These are phyloP conservation scores for Thymelicus acteon DNA, from an alignment of 2,888 invertebrate species.

Conservation along the genomic window DNA sequence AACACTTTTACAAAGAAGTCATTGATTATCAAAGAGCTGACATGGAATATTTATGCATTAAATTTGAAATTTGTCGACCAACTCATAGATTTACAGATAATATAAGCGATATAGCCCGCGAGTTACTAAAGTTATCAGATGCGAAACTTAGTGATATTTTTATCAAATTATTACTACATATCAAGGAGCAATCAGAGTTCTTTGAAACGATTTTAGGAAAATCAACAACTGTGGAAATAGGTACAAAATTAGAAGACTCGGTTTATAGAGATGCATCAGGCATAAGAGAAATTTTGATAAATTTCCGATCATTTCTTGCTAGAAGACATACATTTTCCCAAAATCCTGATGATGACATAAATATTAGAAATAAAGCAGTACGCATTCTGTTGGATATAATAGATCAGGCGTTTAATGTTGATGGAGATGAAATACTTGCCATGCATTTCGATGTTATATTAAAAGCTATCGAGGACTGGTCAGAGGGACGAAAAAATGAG, in stretches of 20 bases:
- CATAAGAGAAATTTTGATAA: slow-evolving; percentile 45
- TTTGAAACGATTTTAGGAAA: slow-evolving; percentile 48
- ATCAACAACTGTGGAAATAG: slow-evolving; percentile 42
- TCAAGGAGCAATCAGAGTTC: slow-evolving; percentile 42
- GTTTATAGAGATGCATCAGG: slow-evolving; percentile 32
- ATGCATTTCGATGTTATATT: slow-evolving; percentile 48
- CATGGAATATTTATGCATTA: slow-evolving; percentile 49
- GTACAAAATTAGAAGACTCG: slow-evolving; percentile 34
- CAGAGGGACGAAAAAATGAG: slow-evolving; percentile 29
- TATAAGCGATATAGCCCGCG: slow-evolving; percentile 49
- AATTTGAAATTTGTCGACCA: slow-evolving; percentile 50
- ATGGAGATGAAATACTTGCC: slow-evolving; percentile 45
- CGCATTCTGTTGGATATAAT: slow-evolving; percentile 57
- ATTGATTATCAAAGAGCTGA: slow-evolving; percentile 48
- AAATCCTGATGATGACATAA: slow-evolving; percentile 39
- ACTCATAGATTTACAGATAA: slow-evolving; percentile 56
- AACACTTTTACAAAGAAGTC: slow-evolving; percentile 38
- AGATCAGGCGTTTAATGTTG: slow-evolving; percentile 50
- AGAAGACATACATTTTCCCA: slow-evolving; percentile 48
- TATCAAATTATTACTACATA: slow-evolving; percentile 30
- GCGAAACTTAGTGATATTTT: slow-evolving; percentile 44
- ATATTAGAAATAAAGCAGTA: slow-evolving; percentile 48
- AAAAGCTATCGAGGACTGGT: slow-evolving; percentile 47
- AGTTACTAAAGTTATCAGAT: slow-evolving; percentile 50
- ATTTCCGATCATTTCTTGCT: slow-evolving; percentile 44